Conservation (phyloP, 35 echinoderm and acorn worm genomes). For the Patiria miniata region DNA sequence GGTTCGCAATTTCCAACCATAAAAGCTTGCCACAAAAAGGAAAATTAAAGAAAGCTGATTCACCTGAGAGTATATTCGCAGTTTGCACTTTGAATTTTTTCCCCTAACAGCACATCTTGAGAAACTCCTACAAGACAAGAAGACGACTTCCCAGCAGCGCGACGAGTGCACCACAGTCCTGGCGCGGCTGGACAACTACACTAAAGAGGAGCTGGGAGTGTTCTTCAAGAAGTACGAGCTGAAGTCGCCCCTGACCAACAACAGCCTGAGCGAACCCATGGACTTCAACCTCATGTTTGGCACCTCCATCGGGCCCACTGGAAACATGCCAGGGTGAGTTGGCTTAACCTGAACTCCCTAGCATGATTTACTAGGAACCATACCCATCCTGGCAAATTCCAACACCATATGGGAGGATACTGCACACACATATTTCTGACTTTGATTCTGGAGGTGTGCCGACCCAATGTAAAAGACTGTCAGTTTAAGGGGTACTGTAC, state of each 20-base stretch:
- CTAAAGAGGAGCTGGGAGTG: slow-evolving; percentile 56
- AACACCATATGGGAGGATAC: no score
- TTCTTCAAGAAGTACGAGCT: slow-evolving; percentile 83
- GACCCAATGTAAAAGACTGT: no score
- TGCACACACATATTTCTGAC: no score
- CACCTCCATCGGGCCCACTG: slow-evolving; percentile 84
- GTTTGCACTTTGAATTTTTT: no score
- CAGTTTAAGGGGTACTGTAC: no score
- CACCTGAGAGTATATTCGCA: no score
- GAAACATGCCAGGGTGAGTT: slow-evolving; percentile 84
- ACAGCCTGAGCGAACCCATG: slow-evolving; percentile 80
- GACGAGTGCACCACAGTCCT: slow-evolving; percentile 70
- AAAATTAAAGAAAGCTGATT: no score
- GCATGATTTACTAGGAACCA: no score
- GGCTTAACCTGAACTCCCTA: background rate
- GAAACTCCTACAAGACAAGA: slow-evolving; percentile 79
- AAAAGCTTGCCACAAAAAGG: no score
- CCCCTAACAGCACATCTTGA: slow-evolving; percentile 75
- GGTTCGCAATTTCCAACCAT: no score
- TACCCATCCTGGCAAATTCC: no score
- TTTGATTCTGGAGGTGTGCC: no score
- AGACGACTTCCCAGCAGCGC: slow-evolving; percentile 51
- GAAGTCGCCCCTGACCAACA: slow-evolving; percentile 87
- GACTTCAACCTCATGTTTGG: slow-evolving; percentile 97
- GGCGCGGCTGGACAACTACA: slow-evolving; percentile 74